Base-by-base conservation (phyloP, 2,113 vertebrate genomes). In the Grallaria varia region DNA sequence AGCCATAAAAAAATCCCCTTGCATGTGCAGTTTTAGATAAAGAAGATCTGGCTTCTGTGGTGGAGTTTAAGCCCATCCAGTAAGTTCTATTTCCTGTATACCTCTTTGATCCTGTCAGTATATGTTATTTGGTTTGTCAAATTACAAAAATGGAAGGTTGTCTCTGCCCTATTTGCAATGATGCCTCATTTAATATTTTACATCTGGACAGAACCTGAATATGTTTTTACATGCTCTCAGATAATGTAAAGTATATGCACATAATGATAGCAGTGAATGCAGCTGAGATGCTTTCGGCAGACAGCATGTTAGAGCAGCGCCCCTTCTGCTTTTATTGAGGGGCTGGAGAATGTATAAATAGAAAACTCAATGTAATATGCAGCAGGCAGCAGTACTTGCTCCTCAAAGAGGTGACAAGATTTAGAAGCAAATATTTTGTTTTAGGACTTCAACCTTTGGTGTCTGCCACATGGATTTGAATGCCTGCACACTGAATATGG, bases 231-330 rank as follows among this genome's bases (percentile, higher is more conserved):
- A 58, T 66, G 52, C 82, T 93, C 73, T 75, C 67, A 87, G 92
- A 93, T 87, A 78, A 91, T 77, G 42, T 83, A 72, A 95, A 95
- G 69, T 67, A 60, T 82, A 92, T 95, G 83, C 47, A 95, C 79
- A 23, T 84, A 88, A 90, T 75, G 59, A 89, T 33, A 62, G 42
- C 39, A 55, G 53, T 28, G 40, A 81, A 91, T 64, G 81, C 13
- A 83, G 25, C 76, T 42, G 73, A 58, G 49, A 62, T 73, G 28
- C 52, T 95, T 81, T 56, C 68, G 71, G 58, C 69, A 81, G 63
- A 67, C 53, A 85, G 30, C 49, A 22, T 40, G 60, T 91, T 77
- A 53, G 33, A 88, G 56, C 73, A 87, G 31, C 1, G 0, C 31
- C 50, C 44, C 76, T 89, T 88, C 81, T 82, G n/a, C 92, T 89